Evolutionary conservation across 2,113 vertebrate genomes (phyloP).

Genomic region (Pristiophorus japonicus): DNA sequence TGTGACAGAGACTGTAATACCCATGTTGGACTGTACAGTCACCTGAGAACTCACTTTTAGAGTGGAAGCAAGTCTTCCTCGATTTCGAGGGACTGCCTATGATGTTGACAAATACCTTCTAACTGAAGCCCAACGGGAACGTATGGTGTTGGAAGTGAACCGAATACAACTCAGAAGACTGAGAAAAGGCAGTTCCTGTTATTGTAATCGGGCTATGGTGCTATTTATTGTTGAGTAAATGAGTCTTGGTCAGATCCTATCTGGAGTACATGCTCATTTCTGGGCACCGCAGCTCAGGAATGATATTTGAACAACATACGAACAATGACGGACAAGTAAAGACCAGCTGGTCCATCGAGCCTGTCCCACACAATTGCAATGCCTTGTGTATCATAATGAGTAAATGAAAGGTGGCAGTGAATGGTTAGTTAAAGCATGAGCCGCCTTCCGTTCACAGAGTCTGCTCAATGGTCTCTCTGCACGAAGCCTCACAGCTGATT

Average conservation of each 20-base stretch:
- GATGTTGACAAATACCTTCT: no score
- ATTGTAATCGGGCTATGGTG: background rate
- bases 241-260: background rate
- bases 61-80: no score
- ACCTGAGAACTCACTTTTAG: no score
- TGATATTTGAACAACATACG: no score
- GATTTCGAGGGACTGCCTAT: no score
- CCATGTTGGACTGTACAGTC: no score
- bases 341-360: no score
- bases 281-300: background rate
- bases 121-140: background rate
- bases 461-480: background rate
- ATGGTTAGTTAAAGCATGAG: background rate
- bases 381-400: no score
- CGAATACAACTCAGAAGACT: background rate
- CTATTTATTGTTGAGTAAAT: background rate
- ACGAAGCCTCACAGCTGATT: conserved; percentile 1
- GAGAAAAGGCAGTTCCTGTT: background rate
- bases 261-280: background rate
- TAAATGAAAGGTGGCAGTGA: background rate
- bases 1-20: no score
- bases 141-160: background rate
- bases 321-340: no score
- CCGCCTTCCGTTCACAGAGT: background rate
- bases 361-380: no score